Evolutionary conservation across 2,797 vertebrate genomes (phyloP).

Genomic region (Babyrousa celebensis): DNA sequence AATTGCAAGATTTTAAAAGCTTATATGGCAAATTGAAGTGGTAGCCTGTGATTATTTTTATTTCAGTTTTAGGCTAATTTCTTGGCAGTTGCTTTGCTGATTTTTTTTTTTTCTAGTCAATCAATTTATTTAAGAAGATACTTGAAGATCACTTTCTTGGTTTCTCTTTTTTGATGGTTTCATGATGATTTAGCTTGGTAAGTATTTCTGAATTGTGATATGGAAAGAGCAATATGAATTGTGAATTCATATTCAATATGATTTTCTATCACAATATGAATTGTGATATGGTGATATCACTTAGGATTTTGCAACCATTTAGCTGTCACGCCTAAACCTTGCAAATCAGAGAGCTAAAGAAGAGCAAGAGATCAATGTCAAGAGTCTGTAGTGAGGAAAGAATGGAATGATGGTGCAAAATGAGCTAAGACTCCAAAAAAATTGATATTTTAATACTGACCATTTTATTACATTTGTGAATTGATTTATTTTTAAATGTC

Average conservation of each 20-base stretch:
- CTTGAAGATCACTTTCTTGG: background rate
- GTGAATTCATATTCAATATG: no score
- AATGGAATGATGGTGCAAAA: background rate
- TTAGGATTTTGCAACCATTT: constrained; percentile 4
- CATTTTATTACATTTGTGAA: constrained; percentile 19
- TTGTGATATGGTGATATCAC: background rate
- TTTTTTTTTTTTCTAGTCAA: constrained; percentile 14
- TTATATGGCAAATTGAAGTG: constrained; percentile 59
- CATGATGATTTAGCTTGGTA: background rate
- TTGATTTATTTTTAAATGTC: constrained; percentile 45
- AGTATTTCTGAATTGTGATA: background rate
- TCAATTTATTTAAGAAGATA: constrained; percentile 56
- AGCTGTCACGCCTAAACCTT: background rate
- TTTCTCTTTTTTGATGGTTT: constrained; percentile 26
- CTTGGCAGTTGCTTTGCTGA: constrained; percentile 48
- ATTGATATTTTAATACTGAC: constrained; percentile 8
- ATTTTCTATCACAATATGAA: no score
- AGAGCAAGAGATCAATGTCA: background rate
- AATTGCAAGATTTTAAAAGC: constrained; percentile 44
- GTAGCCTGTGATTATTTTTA: constrained; percentile 51
- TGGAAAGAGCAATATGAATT: no score
- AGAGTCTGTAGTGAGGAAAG: background rate
- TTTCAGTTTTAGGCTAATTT: constrained; percentile 65
- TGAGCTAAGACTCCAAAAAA: background rate
- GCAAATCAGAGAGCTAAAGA: background rate